A percentile compares a stretch with the other conserved stretches of the same genome.
phyloP scores from a whole-genome alignment of 2,113 vertebrate genomes.

The Myocastor coypus region DNA sequence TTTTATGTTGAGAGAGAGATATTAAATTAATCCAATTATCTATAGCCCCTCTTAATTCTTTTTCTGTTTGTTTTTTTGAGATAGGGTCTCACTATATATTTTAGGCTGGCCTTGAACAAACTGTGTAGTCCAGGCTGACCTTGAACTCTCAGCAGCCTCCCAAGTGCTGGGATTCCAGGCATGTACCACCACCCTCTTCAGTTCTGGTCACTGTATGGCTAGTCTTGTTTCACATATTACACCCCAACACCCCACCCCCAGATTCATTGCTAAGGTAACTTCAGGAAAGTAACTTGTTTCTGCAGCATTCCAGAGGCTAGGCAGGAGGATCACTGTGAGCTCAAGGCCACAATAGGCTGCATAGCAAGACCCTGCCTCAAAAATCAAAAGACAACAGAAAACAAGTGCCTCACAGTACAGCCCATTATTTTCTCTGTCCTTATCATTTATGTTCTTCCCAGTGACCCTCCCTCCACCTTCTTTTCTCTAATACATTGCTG shows the following conservation, averaged over 20 bases:
- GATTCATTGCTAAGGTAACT: not conserved
- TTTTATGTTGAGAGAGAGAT: not conserved
- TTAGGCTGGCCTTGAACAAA: not conserved
- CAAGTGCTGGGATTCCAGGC: not conserved
- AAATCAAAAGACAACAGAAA: not conserved
- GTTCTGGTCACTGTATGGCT: not conserved
- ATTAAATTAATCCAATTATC: not conserved
- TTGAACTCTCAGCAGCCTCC: not conserved
- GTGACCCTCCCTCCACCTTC: not conserved
- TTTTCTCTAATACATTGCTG: constrained; percentile 7
- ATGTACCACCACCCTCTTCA: not conserved
- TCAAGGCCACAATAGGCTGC: not conserved
- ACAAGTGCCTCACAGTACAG: not conserved
- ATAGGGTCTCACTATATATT: not conserved
- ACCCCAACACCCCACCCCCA: not conserved
- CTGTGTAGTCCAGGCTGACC: not conserved
- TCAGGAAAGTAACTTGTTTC: constrained; percentile 12
- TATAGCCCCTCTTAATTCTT: not conserved
- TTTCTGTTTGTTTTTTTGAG: not conserved
- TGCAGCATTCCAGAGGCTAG: not conserved
- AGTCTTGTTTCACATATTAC: constrained; percentile 29
- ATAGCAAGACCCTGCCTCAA: not conserved
- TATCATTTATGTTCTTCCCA: constrained; percentile 16
- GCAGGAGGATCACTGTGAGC: not conserved
- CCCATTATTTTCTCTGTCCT: constrained; percentile 2